phyloP scores from a whole-genome alignment of 2,888 invertebrate species.

The Drosophila mimica region DNA sequence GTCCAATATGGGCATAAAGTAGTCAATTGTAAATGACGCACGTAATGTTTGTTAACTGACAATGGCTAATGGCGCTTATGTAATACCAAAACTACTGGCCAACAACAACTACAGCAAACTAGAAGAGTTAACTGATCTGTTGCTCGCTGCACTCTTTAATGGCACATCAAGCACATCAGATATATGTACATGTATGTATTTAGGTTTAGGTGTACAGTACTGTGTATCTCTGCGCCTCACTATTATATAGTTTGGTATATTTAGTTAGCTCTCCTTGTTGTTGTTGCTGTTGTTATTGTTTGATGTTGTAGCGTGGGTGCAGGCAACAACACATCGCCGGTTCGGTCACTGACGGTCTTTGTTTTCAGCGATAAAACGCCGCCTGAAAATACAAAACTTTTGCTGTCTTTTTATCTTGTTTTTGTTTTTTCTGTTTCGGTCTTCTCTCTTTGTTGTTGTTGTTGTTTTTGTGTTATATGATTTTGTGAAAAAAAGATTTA shows the following conservation, averaged over 20 bases:
- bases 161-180: background rate
- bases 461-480: conserved; percentile 31
- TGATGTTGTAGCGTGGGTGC: conserved; percentile 46
- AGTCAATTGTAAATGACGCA: conserved; percentile 30
- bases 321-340: conserved; percentile 24
- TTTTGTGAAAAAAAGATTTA: conserved; percentile 63
- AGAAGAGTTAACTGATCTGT: conserved; percentile 27
- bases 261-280: conserved; percentile 7
- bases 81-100: conserved; percentile 16
- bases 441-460: conserved; percentile 37
- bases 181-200: conserved; percentile 1
- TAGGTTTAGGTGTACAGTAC: background rate
- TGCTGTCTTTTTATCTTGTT: conserved; percentile 26
- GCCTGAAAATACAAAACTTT: conserved; percentile 54
- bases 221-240: conserved; percentile 17
- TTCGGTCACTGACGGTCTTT: conserved; percentile 49
- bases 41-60: conserved; percentile 16
- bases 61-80: conserved; percentile 24
- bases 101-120: conserved; percentile 4
- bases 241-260: conserved; percentile 6
- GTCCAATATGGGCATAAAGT: conserved; percentile 1
- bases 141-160: background rate
- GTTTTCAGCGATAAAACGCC: conserved; percentile 60
- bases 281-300: conserved; percentile 26
- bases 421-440: conserved; percentile 31